Evolutionary conservation across 2,888 invertebrate genomes (phyloP), one percentile per base, ranked within the genome.

Genomic region (Drosophila buzzatii): DNA sequence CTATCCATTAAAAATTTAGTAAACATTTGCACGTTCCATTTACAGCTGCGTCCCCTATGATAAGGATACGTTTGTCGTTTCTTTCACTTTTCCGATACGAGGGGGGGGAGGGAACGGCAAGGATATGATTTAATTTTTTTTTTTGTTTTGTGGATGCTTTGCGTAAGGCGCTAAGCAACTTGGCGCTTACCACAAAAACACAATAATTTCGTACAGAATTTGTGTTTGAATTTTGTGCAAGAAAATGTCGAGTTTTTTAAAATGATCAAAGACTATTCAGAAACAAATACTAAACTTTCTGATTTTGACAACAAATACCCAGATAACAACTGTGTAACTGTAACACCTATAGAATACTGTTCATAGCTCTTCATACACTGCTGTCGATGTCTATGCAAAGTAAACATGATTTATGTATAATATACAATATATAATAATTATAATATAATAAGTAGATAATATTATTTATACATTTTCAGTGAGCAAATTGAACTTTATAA

Each of bases 191-290:
- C 81, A 73, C 87, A 76, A 56, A 65, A 76, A 83, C 71, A 82
- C 78, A 81, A 77, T 81, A 89, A 87, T 87, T 87, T 87, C 90
- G 71, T 64, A 67, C 69, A 47, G 79, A 79, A 61, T 75, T 81
- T 79, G 70, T 79, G 72, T 83, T 69, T 44, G 57, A 90, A 81
- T 90, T 89, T 89, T 75, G 85, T 81, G 71, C 66, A 80, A 74
- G 60, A 82, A 77, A 85, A 73, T 74, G 66, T 76, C 64, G 69
- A 78, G 61, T 72, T 68, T 52, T 64, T 73, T 71, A 58, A 73
- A 81, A 79, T 59, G 20, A 76, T 74, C 66, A 67, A 76, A 77
- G 61, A 63, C 55, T 57, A 66, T 70, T 56, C 35, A 64, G 61
- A 65, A 77, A 73, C 52, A 73, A 52, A 57, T 51, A 81, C 64